These are phyloP conservation scores for Hoplostethus atlanticus DNA, from an alignment of 2,797 vertebrate genomes.

Conservation along the genomic window DNA sequence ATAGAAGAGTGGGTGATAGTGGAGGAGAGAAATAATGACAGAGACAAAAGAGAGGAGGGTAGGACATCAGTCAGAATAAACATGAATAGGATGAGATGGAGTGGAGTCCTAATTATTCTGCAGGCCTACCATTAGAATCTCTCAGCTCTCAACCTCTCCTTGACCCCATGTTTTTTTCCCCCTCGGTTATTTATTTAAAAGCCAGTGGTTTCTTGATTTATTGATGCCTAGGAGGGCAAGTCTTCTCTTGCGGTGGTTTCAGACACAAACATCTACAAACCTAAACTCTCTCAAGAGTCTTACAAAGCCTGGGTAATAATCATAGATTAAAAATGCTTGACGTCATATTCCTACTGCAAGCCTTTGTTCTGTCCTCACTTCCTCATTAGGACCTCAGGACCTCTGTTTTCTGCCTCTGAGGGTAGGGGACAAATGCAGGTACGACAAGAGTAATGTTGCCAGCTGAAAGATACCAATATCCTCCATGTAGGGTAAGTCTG, in stretches of 20 bases:
- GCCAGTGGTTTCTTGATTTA: conserved; percentile 32
- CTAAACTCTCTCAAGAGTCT: conserved; percentile 25
- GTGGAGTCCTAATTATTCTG: conserved; percentile 19
- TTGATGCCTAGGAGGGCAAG: conserved; percentile 28
- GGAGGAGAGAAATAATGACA: conserved; percentile 36
- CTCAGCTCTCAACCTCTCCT: conserved; percentile 27
- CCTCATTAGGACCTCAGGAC: conserved; percentile 55
- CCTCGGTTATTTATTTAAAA: conserved; percentile 33
- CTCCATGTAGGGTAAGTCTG: conserved; percentile 35
- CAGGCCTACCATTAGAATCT: conserved; percentile 3
- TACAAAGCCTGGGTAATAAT: conserved; percentile 44
- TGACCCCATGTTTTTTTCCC: conserved; percentile 37
- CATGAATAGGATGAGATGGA: conserved; percentile 2
- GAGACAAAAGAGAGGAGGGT: conserved; percentile 11
- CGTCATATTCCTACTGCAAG: conserved; percentile 43
- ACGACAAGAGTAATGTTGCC: conserved; percentile 28
- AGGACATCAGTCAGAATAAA: neutral
- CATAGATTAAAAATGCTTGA: conserved; percentile 54
- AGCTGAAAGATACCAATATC: conserved; percentile 53
- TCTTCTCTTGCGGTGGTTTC: conserved; percentile 38
- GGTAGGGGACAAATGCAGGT: conserved; percentile 25
- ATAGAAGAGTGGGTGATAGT: conserved; percentile 16
- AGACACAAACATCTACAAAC: conserved; percentile 26
- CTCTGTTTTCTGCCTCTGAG: conserved; percentile 35
- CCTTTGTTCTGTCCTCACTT: conserved; percentile 69